Evolutionary conservation across 2,797 vertebrate genomes (phyloP), one percentile per base, ranked within the genome.

Genomic region (Echeneis naucrates): DNA sequence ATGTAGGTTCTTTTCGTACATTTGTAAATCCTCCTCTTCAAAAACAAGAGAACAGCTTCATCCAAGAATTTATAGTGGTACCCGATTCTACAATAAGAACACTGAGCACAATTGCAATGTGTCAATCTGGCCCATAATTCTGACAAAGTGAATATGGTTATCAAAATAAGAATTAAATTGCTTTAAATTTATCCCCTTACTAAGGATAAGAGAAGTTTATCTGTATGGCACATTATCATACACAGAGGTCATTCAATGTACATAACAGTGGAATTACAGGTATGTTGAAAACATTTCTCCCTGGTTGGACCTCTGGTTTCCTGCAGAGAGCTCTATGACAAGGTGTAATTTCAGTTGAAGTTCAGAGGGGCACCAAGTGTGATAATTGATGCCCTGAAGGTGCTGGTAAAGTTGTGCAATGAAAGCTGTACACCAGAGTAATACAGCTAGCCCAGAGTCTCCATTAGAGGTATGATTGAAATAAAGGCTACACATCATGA

Each of bases 331-430:
- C 76, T 77, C 13, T 42, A 51, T 69, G 70, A 86, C 68, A 83
- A 73, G 71, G 53, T 83, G 30, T 83, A 76, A 87, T 83, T 88
- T 83, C 74, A 76, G 70, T 58, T 37, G 37, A 82, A 81, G 78
- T 85, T 84, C 82, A 84, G 68, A 87, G 69, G 50, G 65, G n/a
- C 72, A 61, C 59, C 67, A 2, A 21, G 48, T 74, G 40, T 0
- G 21, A 73, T 86, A 86, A 89, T 80, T 88, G 48, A 75, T 54
- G 68, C 57, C 65, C 59, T 86, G 57, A 40, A 76, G 76, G 30
- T 60, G 55, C 57, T 67, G 74, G 21, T 83, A 66, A 82, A 80
- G 67, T 84, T 81, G 67, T 63, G 76, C 57, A 77, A 80, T 9
- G 40, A 77, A 78, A 26, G 8, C 58, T 69, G 45, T 58, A 47